Conservation (phyloP, 2,797 vertebrate genomes). For the Sebastes alutus region DNA sequence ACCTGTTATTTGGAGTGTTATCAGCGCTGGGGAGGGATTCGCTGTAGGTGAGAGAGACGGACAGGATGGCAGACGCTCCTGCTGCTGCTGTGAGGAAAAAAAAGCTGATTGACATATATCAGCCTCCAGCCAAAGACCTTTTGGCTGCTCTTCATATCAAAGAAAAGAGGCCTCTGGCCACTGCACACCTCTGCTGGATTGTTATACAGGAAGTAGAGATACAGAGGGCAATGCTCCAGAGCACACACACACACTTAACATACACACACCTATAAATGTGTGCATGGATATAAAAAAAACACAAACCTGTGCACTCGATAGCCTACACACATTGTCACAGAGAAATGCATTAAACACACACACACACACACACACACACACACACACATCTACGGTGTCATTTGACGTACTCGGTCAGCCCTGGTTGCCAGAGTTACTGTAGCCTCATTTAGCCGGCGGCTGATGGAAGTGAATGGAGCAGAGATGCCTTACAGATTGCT, state of each 20-base stretch:
- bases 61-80: slow-evolving; percentile 48
- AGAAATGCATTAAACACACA: background rate
- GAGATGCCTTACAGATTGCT: slow-evolving; percentile 53
- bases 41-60: slow-evolving; percentile 77
- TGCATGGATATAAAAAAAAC: background rate
- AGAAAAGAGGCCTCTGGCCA: slow-evolving; percentile 62
- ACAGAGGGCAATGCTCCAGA: slow-evolving; percentile 25
- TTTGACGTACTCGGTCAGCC: background rate
- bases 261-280: background rate
- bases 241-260: background rate
- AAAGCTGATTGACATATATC: slow-evolving; percentile 81
- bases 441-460: slow-evolving; percentile 40
- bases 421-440: slow-evolving; percentile 11
- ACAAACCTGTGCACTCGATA: background rate
- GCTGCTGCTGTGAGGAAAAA: slow-evolving; percentile 35
- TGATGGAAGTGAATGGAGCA: slow-evolving; percentile 46
- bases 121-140: slow-evolving; percentile 85
- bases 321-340: background rate
- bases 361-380: background rate
- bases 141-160: slow-evolving; percentile 81
- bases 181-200: slow-evolving; percentile 44
- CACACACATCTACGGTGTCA: background rate
- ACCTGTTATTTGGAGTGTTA: slow-evolving; percentile 99
- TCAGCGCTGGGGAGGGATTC: slow-evolving; percentile 89
- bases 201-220: slow-evolving; percentile 37